Percentiles rank a stretch among this genome's conserved stretches.
Evolutionary conservation across 2,113 vertebrate genomes (phyloP).

Genomic region (Myrmecobius fasciatus): DNA sequence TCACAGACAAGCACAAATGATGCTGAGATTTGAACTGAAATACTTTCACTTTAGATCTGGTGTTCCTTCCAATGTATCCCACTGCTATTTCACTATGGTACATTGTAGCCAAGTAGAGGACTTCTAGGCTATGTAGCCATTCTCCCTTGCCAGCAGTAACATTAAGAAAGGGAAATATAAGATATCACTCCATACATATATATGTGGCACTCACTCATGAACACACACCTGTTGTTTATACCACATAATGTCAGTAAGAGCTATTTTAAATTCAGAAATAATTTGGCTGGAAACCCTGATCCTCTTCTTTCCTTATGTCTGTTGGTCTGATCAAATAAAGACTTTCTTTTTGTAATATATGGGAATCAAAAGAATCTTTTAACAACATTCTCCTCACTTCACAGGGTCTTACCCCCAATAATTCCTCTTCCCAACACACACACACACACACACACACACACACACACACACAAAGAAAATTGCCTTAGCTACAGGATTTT

Average conservation of each 20-base stretch:
- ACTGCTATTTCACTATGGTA: background rate
- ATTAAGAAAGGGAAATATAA: background rate
- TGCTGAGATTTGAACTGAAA: background rate
- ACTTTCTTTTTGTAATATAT: constrained; percentile 9
- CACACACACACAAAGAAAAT: background rate
- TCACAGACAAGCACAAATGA: background rate
- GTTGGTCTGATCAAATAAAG: background rate
- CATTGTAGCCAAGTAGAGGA: background rate
- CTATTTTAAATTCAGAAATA: background rate
- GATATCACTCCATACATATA: fast-evolving
- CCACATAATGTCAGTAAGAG: background rate
- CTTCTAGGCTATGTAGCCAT: fast-evolving
- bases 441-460: no score
- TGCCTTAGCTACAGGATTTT: background rate
- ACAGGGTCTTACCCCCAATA: background rate
- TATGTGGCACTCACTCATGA: background rate
- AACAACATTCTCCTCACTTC: background rate
- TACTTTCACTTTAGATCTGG: background rate
- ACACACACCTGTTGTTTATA: background rate
- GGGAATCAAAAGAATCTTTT: constrained; percentile 36
- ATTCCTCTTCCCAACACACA: background rate
- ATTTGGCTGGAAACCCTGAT: background rate
- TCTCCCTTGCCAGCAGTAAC: background rate
- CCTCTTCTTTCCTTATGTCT: constrained; percentile 23
- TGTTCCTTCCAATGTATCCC: background rate